phyloP scores from a whole-genome alignment of 2,888 invertebrate species.

The Melipona beecheii region DNA sequence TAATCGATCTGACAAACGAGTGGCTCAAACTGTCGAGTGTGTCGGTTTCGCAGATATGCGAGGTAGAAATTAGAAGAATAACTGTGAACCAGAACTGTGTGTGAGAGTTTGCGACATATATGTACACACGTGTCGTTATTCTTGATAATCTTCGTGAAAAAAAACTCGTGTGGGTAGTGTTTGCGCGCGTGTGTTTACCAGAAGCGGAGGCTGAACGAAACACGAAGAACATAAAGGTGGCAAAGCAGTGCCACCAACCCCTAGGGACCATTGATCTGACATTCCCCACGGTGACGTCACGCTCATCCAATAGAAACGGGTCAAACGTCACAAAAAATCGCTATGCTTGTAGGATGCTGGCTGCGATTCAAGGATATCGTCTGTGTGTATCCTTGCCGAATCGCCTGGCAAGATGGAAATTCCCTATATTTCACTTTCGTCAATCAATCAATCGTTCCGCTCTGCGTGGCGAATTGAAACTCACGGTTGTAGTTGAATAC shows the following conservation, averaged over 20 bases:
- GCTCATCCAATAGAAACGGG: conserved; percentile 72
- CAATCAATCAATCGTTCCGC: conserved; percentile 4
- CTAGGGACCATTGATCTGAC: conserved; percentile 80
- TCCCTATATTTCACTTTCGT: conserved; percentile 13
- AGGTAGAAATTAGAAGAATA: neutral
- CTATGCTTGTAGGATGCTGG: conserved; percentile 61
- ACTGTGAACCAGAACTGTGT: neutral
- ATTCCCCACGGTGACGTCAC: conserved; percentile 77
- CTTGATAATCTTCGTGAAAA: conserved; percentile 11
- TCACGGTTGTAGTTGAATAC: neutral
- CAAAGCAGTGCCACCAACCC: conserved; percentile 69
- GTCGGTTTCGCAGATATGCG: neutral
- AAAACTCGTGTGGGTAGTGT: conserved; percentile 33
- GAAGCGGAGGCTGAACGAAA: conserved; percentile 13
- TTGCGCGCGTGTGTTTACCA: conserved; percentile 21
- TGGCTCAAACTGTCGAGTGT: no score
- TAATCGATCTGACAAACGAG: no score
- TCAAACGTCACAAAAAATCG: conserved; percentile 76
- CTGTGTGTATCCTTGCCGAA: neutral
- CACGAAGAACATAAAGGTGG: conserved; percentile 52
- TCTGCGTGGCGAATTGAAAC: neutral
- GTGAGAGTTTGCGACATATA: neutral
- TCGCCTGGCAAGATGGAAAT: neutral
- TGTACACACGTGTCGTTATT: neutral
- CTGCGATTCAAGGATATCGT: conserved; percentile 68